Conservation (phyloP, 2,113 vertebrate genomes). For the Myotis yumanensis region DNA sequence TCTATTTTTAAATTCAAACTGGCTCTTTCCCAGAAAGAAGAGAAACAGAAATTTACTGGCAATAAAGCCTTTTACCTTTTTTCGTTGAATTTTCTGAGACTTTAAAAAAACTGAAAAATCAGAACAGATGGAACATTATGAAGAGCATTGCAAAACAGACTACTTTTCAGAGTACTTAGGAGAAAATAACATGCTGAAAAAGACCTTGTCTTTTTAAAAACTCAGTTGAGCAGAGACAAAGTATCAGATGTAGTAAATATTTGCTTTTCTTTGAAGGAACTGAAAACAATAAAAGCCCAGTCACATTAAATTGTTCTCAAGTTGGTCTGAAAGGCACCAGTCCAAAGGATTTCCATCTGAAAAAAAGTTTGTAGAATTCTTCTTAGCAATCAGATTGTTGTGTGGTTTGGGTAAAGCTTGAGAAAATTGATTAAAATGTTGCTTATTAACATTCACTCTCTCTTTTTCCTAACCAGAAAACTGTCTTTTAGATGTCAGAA, state of each 20-base stretch:
- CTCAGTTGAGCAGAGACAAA: slow-evolving; percentile 68
- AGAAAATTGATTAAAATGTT: slow-evolving; percentile 52
- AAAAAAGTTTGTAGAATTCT: slow-evolving; percentile 31
- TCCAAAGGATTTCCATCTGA: slow-evolving; percentile 30
- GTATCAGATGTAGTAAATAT: slow-evolving; percentile 79
- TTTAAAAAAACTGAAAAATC: slow-evolving; percentile 61
- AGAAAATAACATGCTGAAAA: slow-evolving; percentile 68
- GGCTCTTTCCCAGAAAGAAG: slow-evolving; percentile 69
- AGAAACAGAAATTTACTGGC: slow-evolving; percentile 71
- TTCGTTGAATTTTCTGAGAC: slow-evolving; percentile 71
- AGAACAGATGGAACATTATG: slow-evolving; percentile 75
- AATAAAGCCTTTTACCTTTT: slow-evolving; percentile 75
- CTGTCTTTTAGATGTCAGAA: slow-evolving; percentile 41
- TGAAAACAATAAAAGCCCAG: slow-evolving; percentile 68
- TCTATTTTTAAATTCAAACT: slow-evolving; percentile 77
- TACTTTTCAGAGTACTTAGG: slow-evolving; percentile 70
- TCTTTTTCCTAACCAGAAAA: slow-evolving; percentile 32
- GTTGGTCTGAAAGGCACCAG: slow-evolving; percentile 49
- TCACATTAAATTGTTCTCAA: slow-evolving; percentile 53
- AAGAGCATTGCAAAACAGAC: slow-evolving; percentile 69
- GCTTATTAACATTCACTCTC: slow-evolving; percentile 30
- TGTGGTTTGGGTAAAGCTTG: slow-evolving; percentile 13
- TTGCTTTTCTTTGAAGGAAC: slow-evolving; percentile 76
- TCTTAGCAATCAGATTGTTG: slow-evolving; percentile 21
- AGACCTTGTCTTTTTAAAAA: slow-evolving; percentile 66